Percentiles rank a stretch among this genome's conserved stretches.
These are phyloP conservation scores for Athalia circularis DNA, from an alignment of 2,888 invertebrate genomes.

Conservation along the genomic window DNA sequence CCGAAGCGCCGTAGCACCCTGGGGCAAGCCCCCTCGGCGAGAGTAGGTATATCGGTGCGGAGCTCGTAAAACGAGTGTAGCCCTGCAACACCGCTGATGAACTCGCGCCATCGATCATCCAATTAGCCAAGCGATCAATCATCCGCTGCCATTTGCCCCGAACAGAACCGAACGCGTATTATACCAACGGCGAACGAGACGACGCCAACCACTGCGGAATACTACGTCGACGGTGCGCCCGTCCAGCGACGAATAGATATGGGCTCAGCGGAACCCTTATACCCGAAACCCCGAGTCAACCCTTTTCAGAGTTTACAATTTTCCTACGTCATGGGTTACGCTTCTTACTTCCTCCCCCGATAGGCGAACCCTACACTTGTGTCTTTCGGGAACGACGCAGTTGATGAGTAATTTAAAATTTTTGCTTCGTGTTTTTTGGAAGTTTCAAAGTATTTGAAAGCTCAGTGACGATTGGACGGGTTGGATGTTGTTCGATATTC, in stretches of 20 bases:
- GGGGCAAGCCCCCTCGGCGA: background rate
- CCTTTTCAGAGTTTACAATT: conserved; percentile 69
- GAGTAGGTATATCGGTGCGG: background rate
- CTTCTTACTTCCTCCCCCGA: conserved; percentile 15
- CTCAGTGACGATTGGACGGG: no score
- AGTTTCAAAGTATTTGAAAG: no score
- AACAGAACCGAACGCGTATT: conserved; percentile 50
- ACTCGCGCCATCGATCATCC: conserved; percentile 83
- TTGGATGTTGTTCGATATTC: no score
- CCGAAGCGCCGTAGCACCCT: background rate
- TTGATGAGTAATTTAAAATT: no score
- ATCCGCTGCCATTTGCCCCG: conserved; percentile 77
- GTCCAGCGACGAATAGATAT: conserved; percentile 27
- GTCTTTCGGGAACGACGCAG: no score
- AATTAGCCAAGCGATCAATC: conserved; percentile 86
- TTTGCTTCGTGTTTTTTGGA: no score
- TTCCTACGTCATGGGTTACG: conserved; percentile 30
- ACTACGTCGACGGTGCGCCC: background rate
- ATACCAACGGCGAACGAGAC: conserved; percentile 32
- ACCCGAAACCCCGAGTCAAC: conserved; percentile 73
- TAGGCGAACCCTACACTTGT: background rate
- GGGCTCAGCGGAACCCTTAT: conserved; percentile 59
- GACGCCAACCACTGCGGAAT: conserved; percentile 1
- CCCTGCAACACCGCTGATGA: conserved; percentile 62
- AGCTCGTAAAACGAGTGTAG: conserved; percentile 52